Evolutionary conservation across 1,140 invertebrate species (phyloP).

Genomic region (Drosophila rhopaloa): DNA sequence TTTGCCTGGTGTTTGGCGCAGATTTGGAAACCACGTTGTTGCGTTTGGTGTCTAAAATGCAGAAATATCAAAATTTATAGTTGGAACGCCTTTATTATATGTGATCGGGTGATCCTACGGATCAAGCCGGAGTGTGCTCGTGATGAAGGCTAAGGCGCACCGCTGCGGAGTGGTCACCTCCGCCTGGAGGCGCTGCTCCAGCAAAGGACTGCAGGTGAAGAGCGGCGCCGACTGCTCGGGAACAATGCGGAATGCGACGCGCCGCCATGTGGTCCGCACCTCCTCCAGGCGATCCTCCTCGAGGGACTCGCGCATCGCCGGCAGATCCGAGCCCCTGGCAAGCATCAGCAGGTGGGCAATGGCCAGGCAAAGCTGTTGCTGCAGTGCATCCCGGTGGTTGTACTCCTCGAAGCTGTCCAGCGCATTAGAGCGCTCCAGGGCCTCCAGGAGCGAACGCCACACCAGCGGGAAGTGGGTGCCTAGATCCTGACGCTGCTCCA

Average conservation of each 20-base stretch:
- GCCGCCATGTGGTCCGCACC: conserved; percentile 66
- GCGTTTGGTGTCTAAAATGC: not conserved
- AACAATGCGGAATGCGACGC: conserved; percentile 73
- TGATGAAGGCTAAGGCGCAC: conserved; percentile 44
- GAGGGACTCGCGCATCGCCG: conserved; percentile 11
- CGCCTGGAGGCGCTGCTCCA: conserved; percentile 54
- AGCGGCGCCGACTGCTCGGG: conserved; percentile 77
- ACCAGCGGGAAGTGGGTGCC: conserved; percentile 87
- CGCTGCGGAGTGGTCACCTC: conserved; percentile 28
- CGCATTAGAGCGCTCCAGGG: conserved; percentile 90
- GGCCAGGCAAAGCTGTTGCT: conserved; percentile 86
- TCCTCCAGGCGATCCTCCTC: conserved; percentile 57
- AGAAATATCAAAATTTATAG: not conserved
- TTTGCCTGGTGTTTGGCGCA: not conserved
- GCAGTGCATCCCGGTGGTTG: conserved; percentile 90
- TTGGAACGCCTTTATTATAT: no score
- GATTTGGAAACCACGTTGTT: no score
- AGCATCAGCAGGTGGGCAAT: conserved; percentile 66
- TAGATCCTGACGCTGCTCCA: conserved; percentile 86
- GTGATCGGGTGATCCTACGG: not conserved
- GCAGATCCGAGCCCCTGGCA: conserved; percentile 54
- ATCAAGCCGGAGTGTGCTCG: conserved; percentile 46
- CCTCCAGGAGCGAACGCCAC: conserved; percentile 89
- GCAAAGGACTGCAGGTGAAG: conserved; percentile 56
- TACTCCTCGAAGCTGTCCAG: conserved; percentile 92